These are phyloP conservation scores for Athetis lepigone DNA, from an alignment of 2,888 invertebrate species.

Conservation along the genomic window DNA sequence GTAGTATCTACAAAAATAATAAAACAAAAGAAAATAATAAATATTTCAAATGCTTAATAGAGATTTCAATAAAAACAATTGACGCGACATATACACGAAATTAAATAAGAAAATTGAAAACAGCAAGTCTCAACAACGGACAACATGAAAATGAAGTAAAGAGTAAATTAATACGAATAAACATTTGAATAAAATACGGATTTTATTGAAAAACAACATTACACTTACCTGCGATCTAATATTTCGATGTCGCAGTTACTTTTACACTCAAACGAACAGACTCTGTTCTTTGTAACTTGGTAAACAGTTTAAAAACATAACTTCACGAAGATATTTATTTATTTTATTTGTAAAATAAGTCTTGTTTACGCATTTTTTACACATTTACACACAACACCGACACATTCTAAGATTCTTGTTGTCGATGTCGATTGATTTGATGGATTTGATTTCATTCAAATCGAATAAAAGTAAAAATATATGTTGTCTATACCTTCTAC, in stretches of 20 bases:
- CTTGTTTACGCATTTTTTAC: conserved; percentile 68
- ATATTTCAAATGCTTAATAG: neutral
- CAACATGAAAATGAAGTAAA: neutral
- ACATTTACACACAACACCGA: conserved; percentile 45
- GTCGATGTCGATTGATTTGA: conserved; percentile 68
- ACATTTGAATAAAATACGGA: conserved; percentile 10
- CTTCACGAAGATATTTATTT: conserved; percentile 30
- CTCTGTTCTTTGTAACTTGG: conserved; percentile 3
- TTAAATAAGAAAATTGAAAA: conserved; percentile 2
- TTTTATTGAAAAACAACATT: conserved; percentile 46
- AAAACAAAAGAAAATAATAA: neutral
- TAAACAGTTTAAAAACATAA: conserved; percentile 10
- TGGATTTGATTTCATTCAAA: too few relatives aligned
- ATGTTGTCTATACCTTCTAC: conserved; percentile 53
- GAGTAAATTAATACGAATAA: conserved; percentile 7
- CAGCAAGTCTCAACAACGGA: conserved; percentile 12
- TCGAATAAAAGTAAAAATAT: conserved; percentile 40
- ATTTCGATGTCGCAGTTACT: neutral
- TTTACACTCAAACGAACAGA: conserved; percentile 20
- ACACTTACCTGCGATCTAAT: conserved; percentile 51
- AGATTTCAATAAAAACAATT: conserved; percentile 22
- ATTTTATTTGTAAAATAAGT: conserved; percentile 41
- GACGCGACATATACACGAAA: conserved; percentile 20
- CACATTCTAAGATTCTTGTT: conserved; percentile 29
- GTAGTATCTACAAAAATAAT: neutral